phyloP scores from a whole-genome alignment of 1,140 invertebrate species.

The Zaprionus vittiger region DNA sequence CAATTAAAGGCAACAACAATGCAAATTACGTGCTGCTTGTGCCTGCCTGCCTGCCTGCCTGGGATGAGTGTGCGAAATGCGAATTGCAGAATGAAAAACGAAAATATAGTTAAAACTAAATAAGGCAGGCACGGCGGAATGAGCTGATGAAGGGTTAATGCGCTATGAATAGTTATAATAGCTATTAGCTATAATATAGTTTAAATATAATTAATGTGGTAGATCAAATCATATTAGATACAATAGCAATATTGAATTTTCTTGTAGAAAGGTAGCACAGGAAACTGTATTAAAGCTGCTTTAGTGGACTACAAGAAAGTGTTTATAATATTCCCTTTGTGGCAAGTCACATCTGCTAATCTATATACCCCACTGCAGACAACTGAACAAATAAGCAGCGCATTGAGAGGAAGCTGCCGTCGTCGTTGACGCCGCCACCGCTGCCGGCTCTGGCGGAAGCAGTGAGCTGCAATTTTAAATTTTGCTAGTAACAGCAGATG shows the following conservation, averaged over 20 bases:
- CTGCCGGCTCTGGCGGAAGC: slow-evolving; percentile 46
- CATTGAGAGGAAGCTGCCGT: slow-evolving; percentile 28
- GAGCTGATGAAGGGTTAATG: not conserved
- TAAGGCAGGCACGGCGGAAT: not conserved
- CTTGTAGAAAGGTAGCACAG: too few species aligned
- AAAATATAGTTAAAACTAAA: slow-evolving; percentile 32
- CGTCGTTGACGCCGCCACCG: not conserved
- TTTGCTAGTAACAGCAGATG: slow-evolving; percentile 46
- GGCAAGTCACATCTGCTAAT: not conserved
- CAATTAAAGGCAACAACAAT: slow-evolving; percentile 80
- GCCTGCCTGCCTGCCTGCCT: slow-evolving; percentile 9
- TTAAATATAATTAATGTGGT: not conserved
- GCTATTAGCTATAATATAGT: not conserved
- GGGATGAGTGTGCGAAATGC: slow-evolving; percentile 48
- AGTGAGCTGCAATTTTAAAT: slow-evolving; percentile 73
- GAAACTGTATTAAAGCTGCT: too few species aligned
- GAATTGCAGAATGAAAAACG: slow-evolving; percentile 28
- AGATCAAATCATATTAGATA: not conserved
- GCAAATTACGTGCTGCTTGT: slow-evolving; percentile 74
- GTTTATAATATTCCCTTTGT: not conserved
- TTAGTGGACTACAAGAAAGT: too few species aligned
- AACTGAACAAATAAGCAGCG: slow-evolving; percentile 65
- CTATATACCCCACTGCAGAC: slow-evolving; percentile 1
- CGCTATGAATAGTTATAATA: too few species aligned
- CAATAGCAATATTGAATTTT: too few species aligned